Percentiles rank a stretch among this genome's conserved stretches.
Conservation (phyloP, 2,888 invertebrate species). For the Nemoura dubitans region DNA sequence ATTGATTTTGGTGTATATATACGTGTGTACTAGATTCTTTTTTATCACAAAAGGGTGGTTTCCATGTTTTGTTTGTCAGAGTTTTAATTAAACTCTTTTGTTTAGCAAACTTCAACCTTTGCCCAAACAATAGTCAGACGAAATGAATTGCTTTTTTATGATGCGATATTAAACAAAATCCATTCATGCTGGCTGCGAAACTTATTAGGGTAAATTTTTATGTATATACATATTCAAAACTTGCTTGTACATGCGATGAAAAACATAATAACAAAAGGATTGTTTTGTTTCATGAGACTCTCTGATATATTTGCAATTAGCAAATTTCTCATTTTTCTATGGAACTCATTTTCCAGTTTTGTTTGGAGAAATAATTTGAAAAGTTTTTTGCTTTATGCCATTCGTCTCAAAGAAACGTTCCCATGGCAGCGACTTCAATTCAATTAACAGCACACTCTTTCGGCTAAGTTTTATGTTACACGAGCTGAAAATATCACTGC, state of each 20-base stretch:
- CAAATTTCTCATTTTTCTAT: constrained; percentile 25
- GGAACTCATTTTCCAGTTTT: constrained; percentile 41
- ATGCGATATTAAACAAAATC: constrained; percentile 48
- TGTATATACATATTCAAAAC: constrained; percentile 27
- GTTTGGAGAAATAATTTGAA: constrained; percentile 36
- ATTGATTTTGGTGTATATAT: constrained; percentile 34
- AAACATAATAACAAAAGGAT: constrained; percentile 37
- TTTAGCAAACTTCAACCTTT: constrained; percentile 39
- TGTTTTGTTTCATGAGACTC: constrained; percentile 34
- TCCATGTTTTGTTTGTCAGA: constrained; percentile 42
- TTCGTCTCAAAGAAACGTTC: constrained; percentile 29
- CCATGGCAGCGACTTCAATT: background rate
- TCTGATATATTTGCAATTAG: constrained; percentile 41
- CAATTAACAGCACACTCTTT: background rate
- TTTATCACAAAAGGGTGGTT: constrained; percentile 38
- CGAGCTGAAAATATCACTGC: background rate
- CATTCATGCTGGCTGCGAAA: constrained; percentile 47
- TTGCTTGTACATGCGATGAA: constrained; percentile 22
- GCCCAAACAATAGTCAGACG: constrained; percentile 49
- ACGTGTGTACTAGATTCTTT: constrained; percentile 4
- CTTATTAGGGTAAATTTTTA: constrained; percentile 44
- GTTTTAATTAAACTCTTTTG: constrained; percentile 42
- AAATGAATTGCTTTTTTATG: constrained; percentile 49
- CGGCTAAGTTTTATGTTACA: background rate
- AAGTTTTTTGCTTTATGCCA: constrained; percentile 27